Base-by-base conservation (phyloP, 2,797 vertebrate species). In the Parambassis ranga region DNA sequence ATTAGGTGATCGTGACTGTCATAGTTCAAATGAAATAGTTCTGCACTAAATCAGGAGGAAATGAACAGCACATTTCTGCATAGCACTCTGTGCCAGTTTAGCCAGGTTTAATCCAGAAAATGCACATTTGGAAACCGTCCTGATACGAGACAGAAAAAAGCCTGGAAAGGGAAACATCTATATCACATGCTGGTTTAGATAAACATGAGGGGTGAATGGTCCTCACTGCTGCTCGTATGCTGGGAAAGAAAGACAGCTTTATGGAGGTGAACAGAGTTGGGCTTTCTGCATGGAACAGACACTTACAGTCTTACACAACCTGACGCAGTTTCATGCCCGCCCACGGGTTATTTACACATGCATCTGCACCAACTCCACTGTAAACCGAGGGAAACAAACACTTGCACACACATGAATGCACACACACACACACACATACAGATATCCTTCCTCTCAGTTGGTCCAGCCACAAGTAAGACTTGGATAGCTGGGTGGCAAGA, bases 201-300 rank as follows among this genome's bases (percentile, higher is more conserved):
- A 90, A 92, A 91, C 87, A 91, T 62, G 23, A 32, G 50, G 50
- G 60, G 71, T 89, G 81, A 90, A 88, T 83, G 77, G 83, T 55
- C 79, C 80, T 86, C 49, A 18, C 59, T 66, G 72, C 84, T 58
- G 71, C 70, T 70, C 33, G 59, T 71, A 72, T 44, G 52, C 68
- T 20, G 57, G 30, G 50, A 28, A 83, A 89, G 81, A 92, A 91
- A 87, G 89, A 60, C 47, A 16, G 79, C 90, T 83, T 92, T 91
- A 89, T 90, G 50, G 56, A 82, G 46, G 74, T 65, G 82, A 87
- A 92, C 87, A 91, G 80, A 89, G 75, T 77, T 55, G 70, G 63
- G 78, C 85, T 91, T 92, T 91, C 79, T 90, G 73, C 63, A 51
- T 30, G 63, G 74, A 87, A 85, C 80, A 84, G 71, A 69, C 74